Percentiles rank a stretch among this genome's conserved stretches.
These are phyloP conservation scores for Drosophila percnosoma DNA, from an alignment of 2,888 invertebrate species.

Conservation along the genomic window DNA sequence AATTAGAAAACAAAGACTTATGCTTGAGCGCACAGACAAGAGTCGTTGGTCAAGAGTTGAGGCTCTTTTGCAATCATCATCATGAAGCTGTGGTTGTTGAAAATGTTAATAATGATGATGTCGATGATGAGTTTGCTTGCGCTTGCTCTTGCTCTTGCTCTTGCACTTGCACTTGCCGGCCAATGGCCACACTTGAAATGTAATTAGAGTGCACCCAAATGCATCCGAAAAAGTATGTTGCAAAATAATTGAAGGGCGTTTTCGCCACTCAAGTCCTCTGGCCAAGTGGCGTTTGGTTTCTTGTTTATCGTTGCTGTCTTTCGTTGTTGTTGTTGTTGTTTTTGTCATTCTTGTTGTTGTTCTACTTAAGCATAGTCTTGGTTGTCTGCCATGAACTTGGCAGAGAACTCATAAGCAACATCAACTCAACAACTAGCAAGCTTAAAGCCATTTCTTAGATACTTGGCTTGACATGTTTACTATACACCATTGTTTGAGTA, in stretches of 20 bases:
- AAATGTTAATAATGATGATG: constrained; percentile 15
- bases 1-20: constrained; percentile 74
- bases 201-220: constrained; percentile 76
- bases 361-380: constrained; percentile 7
- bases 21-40: constrained; percentile 69
- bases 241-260: constrained; percentile 61
- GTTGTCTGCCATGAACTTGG: constrained; percentile 50
- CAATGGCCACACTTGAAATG: constrained; percentile 71
- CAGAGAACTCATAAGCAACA: constrained; percentile 25
- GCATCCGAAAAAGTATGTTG: constrained; percentile 60
- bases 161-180: constrained; percentile 34
- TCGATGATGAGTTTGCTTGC: constrained; percentile 10
- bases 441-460: constrained; percentile 15
- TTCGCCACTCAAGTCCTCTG: constrained; percentile 43
- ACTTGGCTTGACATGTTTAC: neutral
- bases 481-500: neutral
- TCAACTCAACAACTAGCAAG: neutral
- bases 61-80: constrained; percentile 32
- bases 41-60: constrained; percentile 61
- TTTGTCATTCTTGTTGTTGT: neutral
- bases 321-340: neutral
- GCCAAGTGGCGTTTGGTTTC: constrained; percentile 32
- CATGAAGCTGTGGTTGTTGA: constrained; percentile 16
- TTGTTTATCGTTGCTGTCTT: neutral
- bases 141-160: constrained; percentile 17